Conservation (phyloP, 2,113 vertebrate species). For the Austrofundulus limnaeus region DNA sequence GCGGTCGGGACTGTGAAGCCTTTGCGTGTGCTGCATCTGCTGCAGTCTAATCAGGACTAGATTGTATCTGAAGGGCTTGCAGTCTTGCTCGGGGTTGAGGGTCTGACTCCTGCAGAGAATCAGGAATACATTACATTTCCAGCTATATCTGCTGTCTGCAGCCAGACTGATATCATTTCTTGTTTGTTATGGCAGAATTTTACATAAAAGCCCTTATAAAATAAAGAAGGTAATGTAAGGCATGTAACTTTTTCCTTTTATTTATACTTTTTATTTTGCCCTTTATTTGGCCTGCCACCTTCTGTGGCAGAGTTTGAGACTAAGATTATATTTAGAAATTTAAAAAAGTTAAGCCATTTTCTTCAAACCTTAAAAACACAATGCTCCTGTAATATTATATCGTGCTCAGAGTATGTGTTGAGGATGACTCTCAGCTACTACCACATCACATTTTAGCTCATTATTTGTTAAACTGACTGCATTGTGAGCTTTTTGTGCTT, state of each 20-base stretch:
- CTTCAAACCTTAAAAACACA: too few relatives aligned
- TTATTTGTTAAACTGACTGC: too few relatives aligned
- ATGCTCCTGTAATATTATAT: too few relatives aligned
- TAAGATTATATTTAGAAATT: too few relatives aligned
- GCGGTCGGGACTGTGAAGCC: constrained; percentile 14
- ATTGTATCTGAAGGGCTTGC: constrained; percentile 48
- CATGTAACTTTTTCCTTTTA: background rate
- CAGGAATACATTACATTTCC: constrained; percentile 31
- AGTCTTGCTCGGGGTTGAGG: constrained; percentile 29
- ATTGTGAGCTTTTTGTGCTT: too few relatives aligned
- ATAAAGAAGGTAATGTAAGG: background rate
- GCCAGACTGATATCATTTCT: background rate
- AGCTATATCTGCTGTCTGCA: constrained; percentile 11
- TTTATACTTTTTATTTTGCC: too few relatives aligned
- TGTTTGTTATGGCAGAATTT: constrained; percentile 7
- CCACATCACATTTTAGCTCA: too few relatives aligned
- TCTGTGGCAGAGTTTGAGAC: too few relatives aligned
- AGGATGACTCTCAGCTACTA: too few relatives aligned
- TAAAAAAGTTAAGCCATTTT: too few relatives aligned
- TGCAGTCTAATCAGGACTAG: constrained; percentile 48
- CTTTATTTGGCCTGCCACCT: background rate
- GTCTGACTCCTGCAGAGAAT: constrained; percentile 24
- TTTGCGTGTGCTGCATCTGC: constrained; percentile 28
- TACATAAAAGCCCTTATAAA: background rate
- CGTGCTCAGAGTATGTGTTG: too few relatives aligned